phyloP scores from a whole-genome alignment of 2,797 vertebrate species.

The Nasua narica region DNA sequence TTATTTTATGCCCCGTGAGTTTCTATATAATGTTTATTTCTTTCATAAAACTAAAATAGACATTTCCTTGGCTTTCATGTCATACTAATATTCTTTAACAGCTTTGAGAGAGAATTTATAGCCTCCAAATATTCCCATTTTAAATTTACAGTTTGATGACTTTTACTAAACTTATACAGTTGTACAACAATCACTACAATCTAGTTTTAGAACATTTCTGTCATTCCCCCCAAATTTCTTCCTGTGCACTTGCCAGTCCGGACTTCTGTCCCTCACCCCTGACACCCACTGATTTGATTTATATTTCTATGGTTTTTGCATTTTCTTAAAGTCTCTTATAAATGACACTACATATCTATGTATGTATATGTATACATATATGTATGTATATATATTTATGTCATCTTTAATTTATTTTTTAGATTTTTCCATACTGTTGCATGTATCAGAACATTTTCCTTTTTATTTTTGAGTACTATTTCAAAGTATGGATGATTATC shows the following conservation, averaged over 20 bases:
- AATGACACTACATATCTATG: not conserved
- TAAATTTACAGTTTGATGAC: not conserved
- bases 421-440: not conserved
- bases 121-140: not conserved
- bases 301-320: not conserved
- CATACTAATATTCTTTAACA: not conserved
- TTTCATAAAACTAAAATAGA: not conserved
- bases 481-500: not conserved
- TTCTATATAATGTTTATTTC: not conserved
- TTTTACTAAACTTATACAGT: not conserved
- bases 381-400: not conserved
- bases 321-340: not conserved
- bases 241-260: not conserved
- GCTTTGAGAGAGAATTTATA: not conserved
- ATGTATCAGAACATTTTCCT: not conserved
- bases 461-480: not conserved
- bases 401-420: not conserved
- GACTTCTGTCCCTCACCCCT: rapidly evolving
- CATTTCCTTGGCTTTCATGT: not conserved
- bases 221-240: not conserved
- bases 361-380: not conserved
- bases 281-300: not conserved
- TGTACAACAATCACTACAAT: not conserved
- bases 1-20: not conserved
- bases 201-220: not conserved